Percentiles rank a stretch among this genome's conserved stretches.
phyloP scores from a whole-genome alignment of 2,113 vertebrate species.

The Xenopus tropicalis region DNA sequence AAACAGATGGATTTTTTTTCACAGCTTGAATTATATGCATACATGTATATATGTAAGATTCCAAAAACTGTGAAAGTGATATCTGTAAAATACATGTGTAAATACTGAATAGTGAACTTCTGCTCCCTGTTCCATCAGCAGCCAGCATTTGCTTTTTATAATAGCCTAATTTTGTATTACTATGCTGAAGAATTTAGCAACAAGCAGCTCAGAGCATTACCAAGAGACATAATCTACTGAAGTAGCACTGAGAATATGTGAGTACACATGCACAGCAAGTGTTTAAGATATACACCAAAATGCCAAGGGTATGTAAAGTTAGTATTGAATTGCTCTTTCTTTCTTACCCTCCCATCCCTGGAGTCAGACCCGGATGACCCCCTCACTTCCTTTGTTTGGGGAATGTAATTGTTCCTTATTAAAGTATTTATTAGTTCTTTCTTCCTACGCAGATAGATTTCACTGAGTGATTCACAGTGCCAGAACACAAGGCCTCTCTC shows the following conservation, averaged over 20 bases:
- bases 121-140: too few relatives aligned
- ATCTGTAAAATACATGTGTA: too few relatives aligned
- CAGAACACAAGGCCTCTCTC: background rate
- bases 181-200: too few relatives aligned
- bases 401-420: slow-evolving; percentile 5
- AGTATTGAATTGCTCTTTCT: slow-evolving; percentile 1
- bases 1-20: too few relatives aligned
- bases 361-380: background rate
- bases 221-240: background rate
- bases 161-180: too few relatives aligned
- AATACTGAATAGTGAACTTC: too few relatives aligned
- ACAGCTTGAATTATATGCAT: too few relatives aligned
- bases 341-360: background rate
- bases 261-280: background rate
- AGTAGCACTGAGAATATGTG: background rate
- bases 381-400: slow-evolving; percentile 1
- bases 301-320: background rate
- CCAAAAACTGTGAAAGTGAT: too few relatives aligned
- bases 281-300: background rate
- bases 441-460: background rate
- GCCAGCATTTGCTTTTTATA: too few relatives aligned
- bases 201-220: too few relatives aligned
- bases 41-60: too few relatives aligned
- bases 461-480: background rate
- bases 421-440: slow-evolving; percentile 1